Base-by-base conservation (phyloP, 2,888 invertebrate species). In the Lycophotia porphyrea region DNA sequence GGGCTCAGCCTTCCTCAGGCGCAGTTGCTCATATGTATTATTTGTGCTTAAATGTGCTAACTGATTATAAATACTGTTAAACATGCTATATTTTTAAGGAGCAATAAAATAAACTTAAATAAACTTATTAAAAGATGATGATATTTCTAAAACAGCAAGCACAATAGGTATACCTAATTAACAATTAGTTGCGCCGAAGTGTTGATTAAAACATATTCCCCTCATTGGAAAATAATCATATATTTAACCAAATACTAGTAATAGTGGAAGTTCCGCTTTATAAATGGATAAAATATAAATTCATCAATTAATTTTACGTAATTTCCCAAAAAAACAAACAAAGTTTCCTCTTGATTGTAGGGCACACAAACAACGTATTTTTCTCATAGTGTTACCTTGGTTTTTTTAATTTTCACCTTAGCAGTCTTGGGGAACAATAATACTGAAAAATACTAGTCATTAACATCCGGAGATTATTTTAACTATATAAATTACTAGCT, bases 271-370 rank as follows among this genome's bases (percentile, higher is more conserved):
- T 82, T 69, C 65, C 73, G n/a, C 8, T 55, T 44, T 31, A 55
- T 31, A 58, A 36, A 66, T 74, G n/a, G 64, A 80, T 78, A 74
- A 60, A 61, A 47, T 7, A 47, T 31, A 49, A 61, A 65, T 24
- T 24, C 3, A 21, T 5, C 13, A 44, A 71, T 78, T 36, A 69
- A 81, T 42, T 69, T 70, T 34, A 36, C 58, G 80, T 80, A 71
- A 76, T 80, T 80, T 60, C 76, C 80, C n/a, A 71, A 80, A 75
- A 80, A 68, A 67, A 47, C 39, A 31, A 69, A 31, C 42, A 18
- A 47, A 47, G 5, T 71, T 82, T 84, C 81, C 84, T 80, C 39
- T n/a, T 75, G 65, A 75, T 75, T 52, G n/a, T n/a, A n/a, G 49
- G 13, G 34, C 2, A 24, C 13, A 55, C 13, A 36, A 78, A 70